Evolutionary conservation across 2,888 invertebrate species (phyloP), one percentile per base, ranked within the genome.

Genomic region (Hanleya hanleyi): DNA sequence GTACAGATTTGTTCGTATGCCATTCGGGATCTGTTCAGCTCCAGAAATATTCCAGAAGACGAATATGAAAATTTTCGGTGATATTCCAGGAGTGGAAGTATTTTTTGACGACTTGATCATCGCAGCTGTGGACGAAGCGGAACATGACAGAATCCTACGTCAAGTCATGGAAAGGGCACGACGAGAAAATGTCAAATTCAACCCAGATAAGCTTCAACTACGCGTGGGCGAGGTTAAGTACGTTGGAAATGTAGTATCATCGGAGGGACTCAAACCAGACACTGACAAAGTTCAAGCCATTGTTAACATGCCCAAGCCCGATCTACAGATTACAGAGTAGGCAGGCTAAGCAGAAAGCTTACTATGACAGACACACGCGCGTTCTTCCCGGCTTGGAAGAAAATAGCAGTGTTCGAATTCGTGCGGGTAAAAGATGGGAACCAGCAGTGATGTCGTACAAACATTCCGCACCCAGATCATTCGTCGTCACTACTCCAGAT

Each of bases 61-160:
- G 22, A 74, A n/a, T n/a, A n/a, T n/a, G n/a, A n/a, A n/a, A n/a
- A n/a, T n/a, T n/a, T n/a, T n/a, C n/a, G n/a, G n/a, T n/a, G n/a
- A n/a, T n/a, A n/a, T n/a, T n/a, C n/a, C n/a, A n/a, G n/a, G n/a
- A 69, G 67, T 80, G 64, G 75, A 61, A 32, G 76, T 77, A 47
- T 73, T 80, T 3, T 65, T 71, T 47, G 77, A 78, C 68, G 75
- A 79, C 50, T 36, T 80, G 64, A 74, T 78, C 29, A 75, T 82
- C 26, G 74, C 75, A 22, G 79, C 67, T 22, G 50, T 38, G 50
- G 57, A 71, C 41, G 75, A 74, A 18, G 29, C 49, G 35, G 79
- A 79, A 68, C 83, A 79, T 71, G 76, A 78, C 69, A 47, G 35
- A 6, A 75, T 70, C 15, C 50, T 80, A n/a, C 6, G 12, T 6